Evolutionary conservation across 2,797 vertebrate genomes (phyloP).

Genomic region (Gila robusta): DNA sequence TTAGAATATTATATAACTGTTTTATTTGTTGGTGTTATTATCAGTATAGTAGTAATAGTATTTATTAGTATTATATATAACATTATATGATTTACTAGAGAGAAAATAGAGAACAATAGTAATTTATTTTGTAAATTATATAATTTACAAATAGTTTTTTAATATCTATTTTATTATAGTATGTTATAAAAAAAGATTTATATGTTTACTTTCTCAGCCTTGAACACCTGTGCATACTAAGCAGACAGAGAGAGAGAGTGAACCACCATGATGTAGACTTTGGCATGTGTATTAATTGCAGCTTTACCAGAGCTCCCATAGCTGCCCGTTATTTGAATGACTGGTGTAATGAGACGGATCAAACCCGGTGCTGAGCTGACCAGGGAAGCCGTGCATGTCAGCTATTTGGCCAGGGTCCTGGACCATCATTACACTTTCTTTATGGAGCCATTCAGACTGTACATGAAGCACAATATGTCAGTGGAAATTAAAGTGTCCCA

Average conservation of each 20-base stretch:
- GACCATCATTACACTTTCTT: conserved; percentile 58
- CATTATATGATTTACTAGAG: background rate
- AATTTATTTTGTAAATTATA: background rate
- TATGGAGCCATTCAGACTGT: conserved; percentile 59
- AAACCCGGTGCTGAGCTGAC: conserved; percentile 56
- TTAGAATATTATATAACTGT: background rate
- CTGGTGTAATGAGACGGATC: conserved; percentile 64
- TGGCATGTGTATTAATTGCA: conserved; percentile 54
- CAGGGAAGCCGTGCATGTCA: conserved; percentile 56
- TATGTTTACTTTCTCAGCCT: background rate
- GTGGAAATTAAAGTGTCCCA: conserved; percentile 61
- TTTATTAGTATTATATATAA: background rate
- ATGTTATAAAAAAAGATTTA: conserved; percentile 4
- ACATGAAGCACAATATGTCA: conserved; percentile 65
- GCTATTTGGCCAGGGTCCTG: conserved; percentile 65
- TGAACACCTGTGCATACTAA: conserved; percentile 34
- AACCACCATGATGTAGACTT: conserved; percentile 38
- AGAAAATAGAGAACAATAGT: background rate
- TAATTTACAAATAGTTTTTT: background rate
- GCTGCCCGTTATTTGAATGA: conserved; percentile 60
- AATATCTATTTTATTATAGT: background rate
- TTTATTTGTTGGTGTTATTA: background rate
- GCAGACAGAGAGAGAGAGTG: conserved; percentile 10
- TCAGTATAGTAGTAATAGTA: background rate
- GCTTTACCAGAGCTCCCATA: conserved; percentile 56